These are phyloP conservation scores for Thymallus thymallus DNA, from an alignment of 2,113 vertebrate genomes.

Conservation along the genomic window DNA sequence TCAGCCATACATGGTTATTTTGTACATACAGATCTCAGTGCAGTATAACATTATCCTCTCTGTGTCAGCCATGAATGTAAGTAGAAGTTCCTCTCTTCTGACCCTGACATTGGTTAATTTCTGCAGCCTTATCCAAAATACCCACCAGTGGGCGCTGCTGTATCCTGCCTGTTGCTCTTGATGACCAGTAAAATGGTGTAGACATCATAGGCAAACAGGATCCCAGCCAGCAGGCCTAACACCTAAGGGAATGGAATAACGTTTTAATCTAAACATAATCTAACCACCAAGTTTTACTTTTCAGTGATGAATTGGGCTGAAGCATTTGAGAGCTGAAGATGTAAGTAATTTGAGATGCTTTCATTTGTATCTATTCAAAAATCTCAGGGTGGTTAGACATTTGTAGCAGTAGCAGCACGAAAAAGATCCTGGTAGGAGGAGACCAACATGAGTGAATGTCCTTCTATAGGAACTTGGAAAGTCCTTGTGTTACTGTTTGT, in stretches of 20 bases:
- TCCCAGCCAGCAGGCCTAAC: slow-evolving; percentile 67
- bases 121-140: not conserved
- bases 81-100: slow-evolving; percentile 4
- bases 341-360: too few relatives aligned
- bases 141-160: slow-evolving; percentile 58
- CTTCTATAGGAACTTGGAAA: too few relatives aligned
- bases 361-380: too few relatives aligned
- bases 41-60: slow-evolving; percentile 9
- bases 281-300: too few relatives aligned
- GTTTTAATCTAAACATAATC: too few relatives aligned
- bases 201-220: slow-evolving; percentile 71
- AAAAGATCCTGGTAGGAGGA: slow-evolving; percentile 64
- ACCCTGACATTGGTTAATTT: slow-evolving; percentile 13
- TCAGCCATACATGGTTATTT: not conserved
- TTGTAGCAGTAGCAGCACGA: slow-evolving; percentile 60
- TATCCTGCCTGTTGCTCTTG: slow-evolving; percentile 46
- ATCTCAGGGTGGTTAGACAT: slow-evolving; percentile 41
- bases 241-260: slow-evolving; percentile 51
- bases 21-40: slow-evolving; percentile 3
- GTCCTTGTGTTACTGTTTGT: not conserved
- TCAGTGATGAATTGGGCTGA: too few relatives aligned
- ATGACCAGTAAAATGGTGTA: slow-evolving; percentile 62
- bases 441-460: slow-evolving; percentile 2
- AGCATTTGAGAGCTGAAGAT: not conserved
- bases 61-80: not conserved